Evolutionary conservation across 2,113 vertebrate species (phyloP), one percentile per base, ranked within the genome.

Genomic region (Vulpes vulpes): DNA sequence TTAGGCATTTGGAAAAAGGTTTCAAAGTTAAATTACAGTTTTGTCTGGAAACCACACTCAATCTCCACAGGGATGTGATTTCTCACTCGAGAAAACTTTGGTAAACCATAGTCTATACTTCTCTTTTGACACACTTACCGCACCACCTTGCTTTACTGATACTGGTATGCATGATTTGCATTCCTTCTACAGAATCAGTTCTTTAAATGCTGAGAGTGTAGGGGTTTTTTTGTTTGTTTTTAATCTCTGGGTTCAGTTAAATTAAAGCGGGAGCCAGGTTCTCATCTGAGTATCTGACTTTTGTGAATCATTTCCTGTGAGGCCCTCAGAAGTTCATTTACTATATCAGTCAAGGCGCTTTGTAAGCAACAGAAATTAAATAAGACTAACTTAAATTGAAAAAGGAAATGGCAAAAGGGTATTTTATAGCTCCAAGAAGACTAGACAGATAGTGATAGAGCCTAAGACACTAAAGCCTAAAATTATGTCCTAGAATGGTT

Each of bases 231-330:
- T 43, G 5, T 43, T 43, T 43, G 7, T 43, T 78, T 51, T 78
- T 51, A 51, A 79, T 55, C 51, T 53, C 57, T 90, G n/a, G 20
- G 2, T 71, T 91, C 57, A 88, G n/a, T 96, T 64, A 95, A 65
- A 87, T 65, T 92, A 74, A 89, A 60, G 19, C 16, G 57, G 60
- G 4, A 95, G 27, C 12, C n/a, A 94, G 8, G 7, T 53, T 92
- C 19, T 91, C 64, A 81, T 78, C 35, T 32, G 38, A 94, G 9
- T 49, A 88, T 80, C 65, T 17, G 0, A 69, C 6, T 96, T 65
- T 67, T 89, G 25, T 87, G 23, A 92, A 84, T 80, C 85, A 92
- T 89, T 92, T 81, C n/a, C 62, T 79, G 10, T 67, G 43, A 89
- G 4, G 0, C 12, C 59, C 20, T 32, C 51, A 69, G 93, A 96